Conservation (phyloP, 1,140 invertebrate species). For the Caligus rogercresseyi region DNA sequence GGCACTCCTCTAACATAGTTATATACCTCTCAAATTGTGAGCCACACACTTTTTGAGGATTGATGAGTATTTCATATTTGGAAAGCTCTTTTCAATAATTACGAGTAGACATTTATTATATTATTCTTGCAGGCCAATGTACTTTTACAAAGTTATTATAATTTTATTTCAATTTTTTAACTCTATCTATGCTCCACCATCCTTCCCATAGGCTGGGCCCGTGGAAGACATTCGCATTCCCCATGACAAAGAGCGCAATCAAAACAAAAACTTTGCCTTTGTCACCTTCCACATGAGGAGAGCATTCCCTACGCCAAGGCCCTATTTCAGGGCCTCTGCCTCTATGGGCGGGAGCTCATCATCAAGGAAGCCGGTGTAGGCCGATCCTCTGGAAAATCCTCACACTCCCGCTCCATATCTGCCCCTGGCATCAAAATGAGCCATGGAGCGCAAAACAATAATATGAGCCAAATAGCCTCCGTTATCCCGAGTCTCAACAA, state of each 20-base stretch:
- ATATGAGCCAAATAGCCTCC: not conserved
- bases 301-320: constrained; percentile 17
- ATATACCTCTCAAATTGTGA: no score
- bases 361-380: constrained; percentile 5
- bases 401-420: not conserved
- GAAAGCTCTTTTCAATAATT: no score
- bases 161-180: not conserved
- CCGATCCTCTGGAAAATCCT: not conserved
- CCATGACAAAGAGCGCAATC: not conserved
- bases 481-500: not conserved
- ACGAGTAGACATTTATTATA: no score
- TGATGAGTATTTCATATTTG: no score
- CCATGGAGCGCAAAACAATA: not conserved
- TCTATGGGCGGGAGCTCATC: not conserved
- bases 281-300: constrained; percentile 18
- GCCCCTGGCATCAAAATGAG: not conserved
- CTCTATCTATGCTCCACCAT: not conserved
- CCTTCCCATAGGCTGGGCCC: constrained; percentile 20
- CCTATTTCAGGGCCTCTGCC: constrained; percentile 7
- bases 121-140: not conserved
- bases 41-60: no score
- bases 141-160: not conserved
- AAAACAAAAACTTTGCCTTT: constrained; percentile 17
- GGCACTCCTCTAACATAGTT: no score
- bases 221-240: constrained; percentile 8